Evolutionary conservation across 2,888 invertebrate genomes (phyloP), one percentile per base, ranked within the genome.

Genomic region (Encarsia formosa): DNA sequence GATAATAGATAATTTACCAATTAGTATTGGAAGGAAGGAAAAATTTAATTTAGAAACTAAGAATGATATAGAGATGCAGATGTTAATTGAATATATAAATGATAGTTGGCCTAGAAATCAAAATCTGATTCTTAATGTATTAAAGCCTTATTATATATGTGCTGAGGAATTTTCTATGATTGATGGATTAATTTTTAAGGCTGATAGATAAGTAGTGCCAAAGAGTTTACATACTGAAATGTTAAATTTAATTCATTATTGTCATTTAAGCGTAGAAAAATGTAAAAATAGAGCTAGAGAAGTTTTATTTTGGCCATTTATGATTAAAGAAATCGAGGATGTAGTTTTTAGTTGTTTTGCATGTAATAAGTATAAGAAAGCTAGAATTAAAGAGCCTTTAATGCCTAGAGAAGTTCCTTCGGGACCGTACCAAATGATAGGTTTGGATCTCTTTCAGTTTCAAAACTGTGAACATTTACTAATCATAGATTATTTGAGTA

Each of bases 261-360:
- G 57, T 4, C 65, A 68, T 47, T 45, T 61, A 43, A 62, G 64
- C 1, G 56, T 59, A 20, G 61, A 60, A 43, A 61, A 60, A 49
- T 60, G 59, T 48, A 56, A 61, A 35, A 57, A 37, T 23, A 50
- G 58, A 20, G 62, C 65, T 1, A 52, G 56, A 40, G 54, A 59
- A 39, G 53, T 52, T 41, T n/a, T 63, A 16, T 65, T 57, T 42
- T 65, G 64, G 64, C 59, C 61, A 26, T 38, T 40, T 6, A 64
- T 65, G 59, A 54, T 41, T 13, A 59, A 59, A 51, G 49, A 58
- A 56, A 59, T 63, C 13, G 58, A 57, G 51, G 52, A 62, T 47
- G 45, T 54, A 56, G 56, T 59, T 18, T 19, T 43, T 37, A 61
- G 59, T 29, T 62, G 61, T 49, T 11, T 45, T 5, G 39, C 48